phyloP scores from a whole-genome alignment of 2,797 vertebrate species.

The Staurois parvus region DNA sequence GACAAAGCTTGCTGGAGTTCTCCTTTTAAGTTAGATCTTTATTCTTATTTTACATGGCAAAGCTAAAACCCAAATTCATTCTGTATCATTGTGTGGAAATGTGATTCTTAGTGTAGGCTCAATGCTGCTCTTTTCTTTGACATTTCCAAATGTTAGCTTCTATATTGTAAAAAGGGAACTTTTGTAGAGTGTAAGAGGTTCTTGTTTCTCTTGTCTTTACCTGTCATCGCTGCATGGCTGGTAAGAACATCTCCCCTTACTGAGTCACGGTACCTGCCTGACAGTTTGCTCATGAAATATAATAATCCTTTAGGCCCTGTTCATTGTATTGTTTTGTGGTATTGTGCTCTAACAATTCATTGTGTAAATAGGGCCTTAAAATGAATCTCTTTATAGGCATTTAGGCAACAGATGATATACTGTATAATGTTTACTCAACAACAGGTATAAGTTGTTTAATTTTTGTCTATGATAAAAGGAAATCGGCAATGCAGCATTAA shows the following conservation, averaged over 20 bases:
- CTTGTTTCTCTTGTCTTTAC: background rate
- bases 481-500: too few species aligned
- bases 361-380: too few species aligned
- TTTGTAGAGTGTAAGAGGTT: slow-evolving; percentile 12
- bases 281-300: background rate
- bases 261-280: background rate
- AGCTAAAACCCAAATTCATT: background rate
- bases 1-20: too few species aligned
- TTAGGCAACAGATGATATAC: too few species aligned
- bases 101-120: background rate
- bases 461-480: too few species aligned
- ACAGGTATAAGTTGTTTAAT: too few species aligned
- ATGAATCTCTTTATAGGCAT: too few species aligned
- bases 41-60: background rate
- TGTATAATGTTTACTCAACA: too few species aligned
- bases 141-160: slow-evolving; percentile 30
- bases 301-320: background rate
- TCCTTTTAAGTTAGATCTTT: background rate
- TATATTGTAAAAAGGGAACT: background rate
- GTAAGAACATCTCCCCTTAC: background rate
- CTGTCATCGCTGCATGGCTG: background rate
- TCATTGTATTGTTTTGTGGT: background rate
- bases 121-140: slow-evolving; percentile 6
- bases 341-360: too few species aligned
- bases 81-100: background rate